Evolutionary conservation across 2,888 invertebrate species (phyloP).

Genomic region (Cecidostiba fungosa): DNA sequence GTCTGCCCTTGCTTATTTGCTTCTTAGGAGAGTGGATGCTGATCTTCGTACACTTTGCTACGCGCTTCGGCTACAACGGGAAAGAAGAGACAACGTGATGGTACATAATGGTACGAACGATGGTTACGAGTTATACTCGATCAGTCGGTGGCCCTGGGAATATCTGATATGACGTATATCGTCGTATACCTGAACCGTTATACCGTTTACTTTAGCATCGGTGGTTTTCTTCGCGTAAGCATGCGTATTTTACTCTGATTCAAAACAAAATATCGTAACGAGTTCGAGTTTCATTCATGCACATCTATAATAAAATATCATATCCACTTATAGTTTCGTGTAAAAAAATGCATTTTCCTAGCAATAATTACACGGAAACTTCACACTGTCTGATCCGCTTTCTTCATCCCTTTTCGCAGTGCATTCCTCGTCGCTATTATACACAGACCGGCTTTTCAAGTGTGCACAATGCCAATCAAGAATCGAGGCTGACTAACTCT

Average conservation of each 20-base stretch:
- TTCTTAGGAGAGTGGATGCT: conserved; percentile 59
- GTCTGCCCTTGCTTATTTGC: background rate
- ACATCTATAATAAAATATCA: too few relatives aligned
- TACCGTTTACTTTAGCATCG: conserved; percentile 33
- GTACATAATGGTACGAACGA: background rate
- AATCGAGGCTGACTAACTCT: background rate
- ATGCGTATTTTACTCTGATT: background rate
- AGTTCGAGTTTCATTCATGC: too few relatives aligned
- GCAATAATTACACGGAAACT: background rate
- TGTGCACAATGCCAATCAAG: background rate
- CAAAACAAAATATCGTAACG: background rate
- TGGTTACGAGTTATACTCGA: background rate
- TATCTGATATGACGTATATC: too few relatives aligned
- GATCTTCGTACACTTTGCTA: conserved; percentile 58
- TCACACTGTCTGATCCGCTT: background rate
- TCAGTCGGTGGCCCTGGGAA: conserved; percentile 1
- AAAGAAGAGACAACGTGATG: background rate
- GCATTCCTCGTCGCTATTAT: background rate
- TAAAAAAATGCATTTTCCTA: too few relatives aligned
- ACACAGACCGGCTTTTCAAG: background rate
- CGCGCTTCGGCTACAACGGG: conserved; percentile 26
- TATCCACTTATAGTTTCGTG: too few relatives aligned
- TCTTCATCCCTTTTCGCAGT: background rate
- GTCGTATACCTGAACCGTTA: too few relatives aligned
- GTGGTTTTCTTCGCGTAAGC: conserved; percentile 55